A percentile compares a stretch with the other conserved stretches of the same genome.
These are phyloP conservation scores for Hylaeus volcanicus DNA, from an alignment of 1,140 invertebrate genomes.

Conservation along the genomic window DNA sequence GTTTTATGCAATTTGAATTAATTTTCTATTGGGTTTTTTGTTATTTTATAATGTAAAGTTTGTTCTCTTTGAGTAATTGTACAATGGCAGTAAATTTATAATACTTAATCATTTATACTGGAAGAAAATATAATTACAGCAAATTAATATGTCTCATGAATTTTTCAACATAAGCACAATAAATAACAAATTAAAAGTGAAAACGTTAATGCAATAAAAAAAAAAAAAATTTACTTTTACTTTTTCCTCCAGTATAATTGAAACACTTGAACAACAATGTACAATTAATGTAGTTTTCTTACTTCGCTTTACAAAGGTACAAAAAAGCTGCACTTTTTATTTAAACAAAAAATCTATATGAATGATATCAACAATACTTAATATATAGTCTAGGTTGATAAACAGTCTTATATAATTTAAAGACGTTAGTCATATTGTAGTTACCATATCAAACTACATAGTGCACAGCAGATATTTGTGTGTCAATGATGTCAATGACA, in stretches of 20 bases:
- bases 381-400: slow-evolving; percentile 12
- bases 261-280: slow-evolving; percentile 9
- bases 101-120: slow-evolving; percentile 14
- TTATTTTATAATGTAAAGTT: slow-evolving; percentile 23
- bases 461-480: slow-evolving; percentile 5
- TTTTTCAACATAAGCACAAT: background rate
- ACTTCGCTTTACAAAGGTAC: slow-evolving; percentile 1
- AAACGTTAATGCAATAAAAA: background rate
- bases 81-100: slow-evolving; percentile 21
- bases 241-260: slow-evolving; percentile 17
- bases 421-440: slow-evolving; percentile 13
- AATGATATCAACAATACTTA: slow-evolving; percentile 9
- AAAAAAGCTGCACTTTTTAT: slow-evolving; percentile 14
- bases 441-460: slow-evolving; percentile 15
- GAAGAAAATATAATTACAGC: slow-evolving; percentile 21
- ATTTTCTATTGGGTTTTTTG: slow-evolving; percentile 12
- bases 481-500: background rate
- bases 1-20: slow-evolving; percentile 29
- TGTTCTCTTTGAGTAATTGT: slow-evolving; percentile 31
- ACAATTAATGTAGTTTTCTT: background rate
- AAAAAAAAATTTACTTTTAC: background rate
- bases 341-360: background rate
- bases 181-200: slow-evolving; percentile 3
- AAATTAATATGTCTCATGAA: background rate
- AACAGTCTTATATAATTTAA: slow-evolving; percentile 32